Evolutionary conservation across 2,888 invertebrate genomes (phyloP).

Genomic region (Pollenia angustigena): DNA sequence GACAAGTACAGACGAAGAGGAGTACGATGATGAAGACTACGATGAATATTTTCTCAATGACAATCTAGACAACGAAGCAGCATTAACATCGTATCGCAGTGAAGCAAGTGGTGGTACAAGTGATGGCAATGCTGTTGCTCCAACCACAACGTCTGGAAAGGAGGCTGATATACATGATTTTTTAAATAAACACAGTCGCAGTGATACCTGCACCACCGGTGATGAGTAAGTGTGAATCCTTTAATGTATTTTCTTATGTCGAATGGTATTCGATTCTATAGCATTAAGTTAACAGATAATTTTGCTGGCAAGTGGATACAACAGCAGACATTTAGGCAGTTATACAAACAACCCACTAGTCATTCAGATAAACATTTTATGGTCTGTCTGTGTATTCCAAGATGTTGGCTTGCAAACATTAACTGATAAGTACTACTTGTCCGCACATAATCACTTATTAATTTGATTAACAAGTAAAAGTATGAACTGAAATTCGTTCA

Average conservation of each 20-base stretch:
- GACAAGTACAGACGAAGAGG: constrained; percentile 55
- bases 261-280: not conserved
- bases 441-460: not conserved
- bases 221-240: constrained; percentile 77
- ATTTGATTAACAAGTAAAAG: not conserved
- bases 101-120: constrained; percentile 63
- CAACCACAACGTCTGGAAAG: constrained; percentile 43
- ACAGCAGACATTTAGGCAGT: not conserved
- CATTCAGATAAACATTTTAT: not conserved
- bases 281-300: not conserved
- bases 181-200: constrained; percentile 76
- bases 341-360: not conserved
- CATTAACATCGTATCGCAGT: constrained; percentile 60
- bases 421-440: not conserved
- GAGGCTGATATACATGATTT: constrained; percentile 76
- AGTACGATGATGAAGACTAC: constrained; percentile 66
- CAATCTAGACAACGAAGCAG: constrained; percentile 53
- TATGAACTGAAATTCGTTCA: no score
- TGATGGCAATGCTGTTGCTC: constrained; percentile 28
- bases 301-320: not conserved
- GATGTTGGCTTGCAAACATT: constrained; percentile 1
- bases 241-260: not conserved
- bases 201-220: constrained; percentile 75
- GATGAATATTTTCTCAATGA: constrained; percentile 55
- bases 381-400: not conserved